phyloP scores from a whole-genome alignment of 2,888 invertebrate species.

The Dione vanillae region DNA sequence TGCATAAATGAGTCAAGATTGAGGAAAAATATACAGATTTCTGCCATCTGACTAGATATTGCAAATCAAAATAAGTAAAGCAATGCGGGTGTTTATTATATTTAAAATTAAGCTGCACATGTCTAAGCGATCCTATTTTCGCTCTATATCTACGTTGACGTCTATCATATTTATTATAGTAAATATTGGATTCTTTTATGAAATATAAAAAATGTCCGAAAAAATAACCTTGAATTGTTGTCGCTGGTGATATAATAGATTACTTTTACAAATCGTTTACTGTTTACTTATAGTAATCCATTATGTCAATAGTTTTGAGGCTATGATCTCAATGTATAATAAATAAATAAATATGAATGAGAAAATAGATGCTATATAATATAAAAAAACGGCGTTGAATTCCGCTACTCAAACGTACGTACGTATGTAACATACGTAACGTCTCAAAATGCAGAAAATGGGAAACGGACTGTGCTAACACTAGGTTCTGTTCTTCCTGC shows the following conservation, averaged over 20 bases:
- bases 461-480: no score
- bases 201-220: slow-evolving; percentile 21
- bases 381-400: no score
- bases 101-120: background rate
- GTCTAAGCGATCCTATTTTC: background rate
- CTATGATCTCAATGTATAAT: background rate
- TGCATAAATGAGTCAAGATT: slow-evolving; percentile 12
- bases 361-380: background rate
- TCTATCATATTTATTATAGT: slow-evolving; percentile 41
- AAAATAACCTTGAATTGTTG: slow-evolving; percentile 13
- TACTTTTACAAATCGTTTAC: slow-evolving; percentile 6
- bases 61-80: background rate
- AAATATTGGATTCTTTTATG: slow-evolving; percentile 16
- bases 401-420: no score
- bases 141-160: slow-evolving; percentile 49
- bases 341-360: background rate
- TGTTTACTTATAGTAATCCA: slow-evolving; percentile 10
- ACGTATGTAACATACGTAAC: no score
- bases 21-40: slow-evolving; percentile 5
- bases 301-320: background rate
- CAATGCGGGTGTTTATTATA: no score
- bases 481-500: no score
- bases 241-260: slow-evolving; percentile 8
- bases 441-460: no score
- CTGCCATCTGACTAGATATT: background rate